Evolutionary conservation across 2,888 invertebrate genomes (phyloP), one percentile per base, ranked within the genome.

Genomic region (Meta bourneti): DNA sequence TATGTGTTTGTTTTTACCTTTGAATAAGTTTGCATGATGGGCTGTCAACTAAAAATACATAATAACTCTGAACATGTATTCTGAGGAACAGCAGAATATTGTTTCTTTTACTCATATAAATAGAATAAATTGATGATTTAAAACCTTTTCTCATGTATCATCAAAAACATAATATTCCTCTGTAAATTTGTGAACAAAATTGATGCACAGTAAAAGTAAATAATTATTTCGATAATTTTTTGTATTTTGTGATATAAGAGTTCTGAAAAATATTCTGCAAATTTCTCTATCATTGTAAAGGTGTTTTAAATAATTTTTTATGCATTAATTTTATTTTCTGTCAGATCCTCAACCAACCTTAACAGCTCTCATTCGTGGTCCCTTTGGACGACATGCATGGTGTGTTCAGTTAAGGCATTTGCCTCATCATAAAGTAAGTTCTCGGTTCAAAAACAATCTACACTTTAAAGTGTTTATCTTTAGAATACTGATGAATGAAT

Each of bases 361-460:
- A 8, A 97, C 96, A 94, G 97, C 98, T 85, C 96, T 99, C 86
- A 97, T 99, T 93, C 96, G 99, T 1, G 98, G 98, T 89, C 98
- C 98, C 0, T 99, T 98, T 95, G 99, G 99, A 0, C 97, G 99
- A 7, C 98, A 98, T 95, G 98, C 98, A 34, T 99, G 99, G 99
- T 97, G 97, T 9, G 96, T 98, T 96, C 97, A 97, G 94, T 95
- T 98, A 87, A 96, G 98, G 71, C 98, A 98, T 94, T 96, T 98
- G 91, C 98, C 99, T 0, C 96, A 98, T 71, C 96, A 97, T 94
- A 97, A 97, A 86, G 91, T 93, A 61, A 85, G 71, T 81, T 48
- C 48, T 11, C 34, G 49, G 19, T 78, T 51, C 2, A n/a, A 52
- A 34, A 34, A 34, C 34, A 34, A 34, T 34, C 34, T 34, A 20